Conservation (phyloP, 92 coral and sea anemone genomes). For the Palythoa grandiflora region DNA sequence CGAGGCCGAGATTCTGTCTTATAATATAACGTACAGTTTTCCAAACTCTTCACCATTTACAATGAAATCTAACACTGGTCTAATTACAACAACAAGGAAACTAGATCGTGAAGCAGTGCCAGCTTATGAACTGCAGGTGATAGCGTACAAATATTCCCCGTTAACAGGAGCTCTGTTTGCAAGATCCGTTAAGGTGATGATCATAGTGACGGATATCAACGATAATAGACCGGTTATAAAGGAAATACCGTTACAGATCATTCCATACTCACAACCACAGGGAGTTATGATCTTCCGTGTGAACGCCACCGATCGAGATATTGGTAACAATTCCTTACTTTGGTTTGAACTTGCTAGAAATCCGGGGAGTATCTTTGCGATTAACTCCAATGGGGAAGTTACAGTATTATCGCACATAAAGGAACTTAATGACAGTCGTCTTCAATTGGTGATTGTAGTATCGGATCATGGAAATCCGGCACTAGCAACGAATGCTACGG, state of each 20-base stretch:
- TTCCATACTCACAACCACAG: constrained; percentile 8
- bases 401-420: constrained; percentile 28
- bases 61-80: constrained; percentile 43
- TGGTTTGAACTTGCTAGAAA: constrained; percentile 21
- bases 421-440: constrained; percentile 31
- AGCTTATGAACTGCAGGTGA: constrained; percentile 31
- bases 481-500: constrained; percentile 39
- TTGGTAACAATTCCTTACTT: constrained; percentile 46
- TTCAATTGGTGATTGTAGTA: constrained; percentile 33
- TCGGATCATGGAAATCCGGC: constrained; percentile 54
- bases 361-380: constrained; percentile 14
- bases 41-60: constrained; percentile 36
- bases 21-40: neutral
- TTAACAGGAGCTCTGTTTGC: constrained; percentile 38
- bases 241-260: neutral
- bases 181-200: constrained; percentile 12
- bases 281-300: constrained; percentile 1
- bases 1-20: neutral
- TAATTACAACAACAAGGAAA: neutral
- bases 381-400: constrained; percentile 57
- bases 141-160: constrained; percentile 51
- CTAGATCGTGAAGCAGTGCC: constrained; percentile 49
- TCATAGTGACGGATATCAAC: constrained; percentile 49
- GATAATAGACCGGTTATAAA: constrained; percentile 19
- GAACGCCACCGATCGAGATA: constrained; percentile 56